Evolutionary conservation across 2,113 vertebrate genomes (phyloP), one percentile per base, ranked within the genome.

Genomic region (Takifugu flavidus): DNA sequence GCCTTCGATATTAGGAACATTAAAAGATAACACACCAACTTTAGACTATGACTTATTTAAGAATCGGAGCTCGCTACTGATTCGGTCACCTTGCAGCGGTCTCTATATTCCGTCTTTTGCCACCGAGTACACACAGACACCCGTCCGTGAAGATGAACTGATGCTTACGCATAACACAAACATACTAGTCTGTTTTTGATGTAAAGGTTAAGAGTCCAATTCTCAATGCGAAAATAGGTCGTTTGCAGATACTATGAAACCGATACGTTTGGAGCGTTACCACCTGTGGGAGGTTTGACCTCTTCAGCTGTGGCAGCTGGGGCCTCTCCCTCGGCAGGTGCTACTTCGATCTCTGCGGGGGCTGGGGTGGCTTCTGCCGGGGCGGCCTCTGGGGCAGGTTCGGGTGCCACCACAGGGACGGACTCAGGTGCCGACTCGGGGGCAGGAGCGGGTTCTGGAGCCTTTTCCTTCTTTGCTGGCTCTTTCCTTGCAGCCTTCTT

Each of bases 401-500:
- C 82, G 0, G 85, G 28, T 1, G n/a, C 47, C 15, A 49, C 49
- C 13, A 56, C 55, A 1, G 80, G 67, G 0, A 53, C 58, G 0
- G 66, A 29, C 11, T 77, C 82, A 0, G 85, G 66, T 0, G 56
- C 85, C 0, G 86, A 74, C 1, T 53, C 84, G 0, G 60, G 0
- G 6, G 74, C 88, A 0, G 60, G 0, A 7, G 74, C 88, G 0
- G 70, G 74, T 13, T 59, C 85, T 0, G 70, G 57, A 70, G 82
- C 74, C 77, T 74, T 0, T 43, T 60, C 81, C 76, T 89, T 89
- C 64, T 83, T 84, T 68, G 78, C 80, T 34, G 78, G 79, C 73
- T 84, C 78, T 67, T 87, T 86, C 59, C 67, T 73, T 12, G 84
- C 84, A 78, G 88, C 85, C 85, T 90, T 90, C 84, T 91, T 90